Evolutionary conservation across 1,140 invertebrate genomes (phyloP).

Genomic region (Scaptomyza graminum): DNA sequence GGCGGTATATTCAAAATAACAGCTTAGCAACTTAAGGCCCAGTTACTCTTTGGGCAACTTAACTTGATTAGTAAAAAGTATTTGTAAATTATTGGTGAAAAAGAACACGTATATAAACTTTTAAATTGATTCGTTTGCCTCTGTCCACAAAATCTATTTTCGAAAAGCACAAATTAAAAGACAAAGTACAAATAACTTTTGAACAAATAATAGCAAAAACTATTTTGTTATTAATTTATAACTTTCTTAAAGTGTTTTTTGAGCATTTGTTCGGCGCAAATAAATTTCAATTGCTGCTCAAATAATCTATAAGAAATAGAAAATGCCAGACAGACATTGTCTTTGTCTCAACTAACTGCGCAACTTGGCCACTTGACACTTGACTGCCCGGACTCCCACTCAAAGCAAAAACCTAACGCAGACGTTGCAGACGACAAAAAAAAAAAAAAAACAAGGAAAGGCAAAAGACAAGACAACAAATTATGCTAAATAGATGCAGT

Average conservation of each 20-base stretch:
- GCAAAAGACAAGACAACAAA: slow-evolving; percentile 55
- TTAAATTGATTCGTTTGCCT: no score
- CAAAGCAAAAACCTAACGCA: slow-evolving; percentile 6
- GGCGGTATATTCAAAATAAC: slow-evolving; percentile 14
- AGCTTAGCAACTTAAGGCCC: neutral
- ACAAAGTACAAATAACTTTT: no score
- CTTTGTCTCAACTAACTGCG: slow-evolving; percentile 47
- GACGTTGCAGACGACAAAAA: slow-evolving; percentile 19
- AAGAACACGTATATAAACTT: no score
- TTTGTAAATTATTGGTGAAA: no score
- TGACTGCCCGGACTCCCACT: slow-evolving; percentile 29
- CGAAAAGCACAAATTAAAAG: no score
- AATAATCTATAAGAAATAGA: slow-evolving; percentile 27
- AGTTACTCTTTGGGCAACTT: no score
- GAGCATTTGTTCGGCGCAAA: neutral
- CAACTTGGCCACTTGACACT: slow-evolving; percentile 61
- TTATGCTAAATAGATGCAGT: slow-evolving; percentile 79
- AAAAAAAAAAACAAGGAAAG: neutral
- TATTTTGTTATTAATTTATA: neutral
- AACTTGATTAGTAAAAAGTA: no score
- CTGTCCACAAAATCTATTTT: no score
- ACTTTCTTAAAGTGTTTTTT: slow-evolving; percentile 8
- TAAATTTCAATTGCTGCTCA: slow-evolving; percentile 25
- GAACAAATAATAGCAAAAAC: no score
- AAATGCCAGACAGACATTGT: slow-evolving; percentile 47